phyloP scores from a whole-genome alignment of 2,888 invertebrate species.

The Hypercompe scribonia region DNA sequence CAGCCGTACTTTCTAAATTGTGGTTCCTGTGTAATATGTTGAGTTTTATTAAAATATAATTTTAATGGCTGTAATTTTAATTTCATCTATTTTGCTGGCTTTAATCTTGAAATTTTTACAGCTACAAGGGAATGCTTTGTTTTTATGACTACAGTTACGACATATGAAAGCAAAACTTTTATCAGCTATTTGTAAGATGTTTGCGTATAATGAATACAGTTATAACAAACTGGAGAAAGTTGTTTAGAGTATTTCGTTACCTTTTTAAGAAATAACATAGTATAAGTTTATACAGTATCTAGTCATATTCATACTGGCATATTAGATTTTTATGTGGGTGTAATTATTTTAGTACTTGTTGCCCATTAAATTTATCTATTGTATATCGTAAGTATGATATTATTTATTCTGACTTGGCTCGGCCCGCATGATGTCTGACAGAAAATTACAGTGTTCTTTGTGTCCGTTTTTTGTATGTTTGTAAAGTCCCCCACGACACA shows the following conservation, averaged over 20 bases:
- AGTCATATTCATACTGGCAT: neutral
- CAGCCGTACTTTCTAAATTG: too few species aligned
- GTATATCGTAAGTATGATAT: too few species aligned
- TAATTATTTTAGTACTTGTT: too few species aligned
- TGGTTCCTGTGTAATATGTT: too few species aligned
- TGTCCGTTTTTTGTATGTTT: too few species aligned
- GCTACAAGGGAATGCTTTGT: neutral
- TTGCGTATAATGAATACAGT: slow-evolving; percentile 28
- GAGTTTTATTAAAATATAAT: too few species aligned
- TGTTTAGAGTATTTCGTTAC: slow-evolving; percentile 11
- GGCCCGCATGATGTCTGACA: too few species aligned
- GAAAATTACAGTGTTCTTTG: too few species aligned
- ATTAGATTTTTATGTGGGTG: neutral
- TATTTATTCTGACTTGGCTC: too few species aligned
- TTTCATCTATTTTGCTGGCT: neutral
- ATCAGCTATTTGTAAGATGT: slow-evolving; percentile 17
- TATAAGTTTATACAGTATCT: neutral
- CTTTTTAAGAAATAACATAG: slow-evolving; percentile 10
- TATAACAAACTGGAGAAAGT: slow-evolving; percentile 24
- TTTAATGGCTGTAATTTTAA: neutral
- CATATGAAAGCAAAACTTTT: neutral
- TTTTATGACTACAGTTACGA: neutral
- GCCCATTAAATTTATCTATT: too few species aligned
- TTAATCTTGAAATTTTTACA: neutral
- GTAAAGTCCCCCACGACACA: too few species aligned